A percentile compares a stretch with the other conserved stretches of the same genome.
phyloP scores from a whole-genome alignment of 2,888 invertebrate species.

The Busseola fusca region DNA sequence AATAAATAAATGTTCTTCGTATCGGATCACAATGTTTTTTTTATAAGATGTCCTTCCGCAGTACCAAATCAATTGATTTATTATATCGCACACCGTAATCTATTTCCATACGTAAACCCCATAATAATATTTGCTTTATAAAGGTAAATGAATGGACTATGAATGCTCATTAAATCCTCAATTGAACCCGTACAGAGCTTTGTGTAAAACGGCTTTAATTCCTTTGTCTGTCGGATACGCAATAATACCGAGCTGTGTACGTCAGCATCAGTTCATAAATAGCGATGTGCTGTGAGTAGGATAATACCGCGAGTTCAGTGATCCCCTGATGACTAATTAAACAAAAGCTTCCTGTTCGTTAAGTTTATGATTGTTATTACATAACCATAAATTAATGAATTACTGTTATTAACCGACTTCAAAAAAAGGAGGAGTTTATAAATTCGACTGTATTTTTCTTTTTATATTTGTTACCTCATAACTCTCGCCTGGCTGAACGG shows the following conservation, averaged over 20 bases:
- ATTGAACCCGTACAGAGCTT: constrained; percentile 29
- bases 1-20: background rate
- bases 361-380: background rate
- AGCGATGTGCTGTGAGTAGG: background rate
- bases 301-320: background rate
- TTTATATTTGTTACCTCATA: too few relatives aligned
- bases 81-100: too few relatives aligned
- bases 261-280: constrained; percentile 1
- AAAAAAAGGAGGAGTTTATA: too few relatives aligned
- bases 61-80: background rate
- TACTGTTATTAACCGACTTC: too few relatives aligned
- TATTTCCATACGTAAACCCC: constrained; percentile 1
- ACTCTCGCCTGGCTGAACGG: too few relatives aligned
- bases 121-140: constrained; percentile 4
- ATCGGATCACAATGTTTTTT: background rate
- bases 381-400: background rate
- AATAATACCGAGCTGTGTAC: constrained; percentile 5
- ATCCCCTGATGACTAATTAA: constrained; percentile 6
- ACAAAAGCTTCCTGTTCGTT: background rate
- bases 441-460: too few relatives aligned
- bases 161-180: constrained; percentile 27
- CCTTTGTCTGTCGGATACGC: constrained; percentile 34
- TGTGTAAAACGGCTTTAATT: constrained; percentile 30
- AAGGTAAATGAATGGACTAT: constrained; percentile 18
- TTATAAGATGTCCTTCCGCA: background rate